Evolutionary conservation across 2,113 vertebrate genomes (phyloP), one percentile per base, ranked within the genome.

Genomic region (Natator depressus): DNA sequence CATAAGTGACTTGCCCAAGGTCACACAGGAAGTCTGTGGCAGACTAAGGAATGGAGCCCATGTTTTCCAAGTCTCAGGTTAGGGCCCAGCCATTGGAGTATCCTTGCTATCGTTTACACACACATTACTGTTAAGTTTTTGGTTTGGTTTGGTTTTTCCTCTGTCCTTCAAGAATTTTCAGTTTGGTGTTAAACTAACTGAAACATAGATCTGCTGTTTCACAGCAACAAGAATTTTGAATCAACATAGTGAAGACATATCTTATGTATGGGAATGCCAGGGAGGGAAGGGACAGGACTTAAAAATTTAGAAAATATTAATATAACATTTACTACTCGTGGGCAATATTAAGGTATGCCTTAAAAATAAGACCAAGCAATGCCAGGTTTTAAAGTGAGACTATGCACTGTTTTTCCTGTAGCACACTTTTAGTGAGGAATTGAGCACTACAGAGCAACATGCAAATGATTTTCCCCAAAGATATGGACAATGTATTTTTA

Each of bases 71-170:
- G 27, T 14, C 12, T 72, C 84, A 25, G 1, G 3, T 89, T 95
- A 89, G 50, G 24, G 5, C 81, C 79, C 80, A 76, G 86, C 91
- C 4, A 8, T 80, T 59, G 85, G 38, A 27, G 6, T 27, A 42
- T 88, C 89, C 59, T 83, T 91, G 80, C 91, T 94, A 88, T 82
- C n/a, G 65, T 95, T 95, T 93, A 81, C 89, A 6, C 27, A 53
- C 89, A 91, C 9, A 9, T 49, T 90, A 69, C 88, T 83, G 72
- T 82, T 85, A 65, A 54, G 57, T 89, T 96, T 93, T 89, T 84
- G 65, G 49, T 91, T 89, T 78, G 3, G 2, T 91, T 79, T 20
- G 27, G 27, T 87, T 97, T 93, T 80, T 51, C 10, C 0, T 0
- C 46, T 1, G 0, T 65, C 93, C 38, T 46, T 93, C 82, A 91